Evolutionary conservation across 2,888 invertebrate genomes (phyloP), one percentile per base, ranked within the genome.

Genomic region (Pristionchus mayeri): DNA sequence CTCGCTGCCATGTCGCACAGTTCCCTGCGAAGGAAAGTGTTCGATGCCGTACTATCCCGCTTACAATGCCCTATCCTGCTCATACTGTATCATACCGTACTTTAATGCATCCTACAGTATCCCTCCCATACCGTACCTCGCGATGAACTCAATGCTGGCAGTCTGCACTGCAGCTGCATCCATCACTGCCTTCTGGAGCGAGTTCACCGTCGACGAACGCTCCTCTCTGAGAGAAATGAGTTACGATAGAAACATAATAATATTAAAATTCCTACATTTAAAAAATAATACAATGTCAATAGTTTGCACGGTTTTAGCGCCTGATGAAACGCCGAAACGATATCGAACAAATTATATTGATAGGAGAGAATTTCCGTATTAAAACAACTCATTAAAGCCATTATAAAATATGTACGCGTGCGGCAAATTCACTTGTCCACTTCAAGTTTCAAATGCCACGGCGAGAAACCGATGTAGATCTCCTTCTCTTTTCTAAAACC

Each of bases 131-230:
- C 40, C 44, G 27, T 63, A 86, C 87, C 87, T 85, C 21, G 90
- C 86, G 21, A 90, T 78, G 75, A 88, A 88, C 57, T 90, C 90
- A 34, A 90, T 44, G 37, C 87, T 86, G 6, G 90, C 90, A 2
- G 87, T 86, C 13, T 88, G 86, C n/a, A 87, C 84, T 1, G 90
- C 88, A 1, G 88, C 87, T 24, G 85, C 84, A 60, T 88, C 88
- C 84, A 76, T 52, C 30, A 84, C 75, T 18, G 75, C 54, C 21
- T 63, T 37, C 50, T 84, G 75, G 3, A 76, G 52, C 16, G 34
- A n/a, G 2, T 9, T 24, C 40, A 84, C 60, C 13, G 27, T n/a
- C 27, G 54, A 16, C 2, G 40, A 24, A 24, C 84, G 84, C 48
- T 71, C 84, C 40, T 84, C 84, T n/a, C 84, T 84, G 40, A 34